Evolutionary conservation across 30 jellyfish, hydroid and myxozoan species (phyloP).

Genomic region (Pseudorhiza aurosa): DNA sequence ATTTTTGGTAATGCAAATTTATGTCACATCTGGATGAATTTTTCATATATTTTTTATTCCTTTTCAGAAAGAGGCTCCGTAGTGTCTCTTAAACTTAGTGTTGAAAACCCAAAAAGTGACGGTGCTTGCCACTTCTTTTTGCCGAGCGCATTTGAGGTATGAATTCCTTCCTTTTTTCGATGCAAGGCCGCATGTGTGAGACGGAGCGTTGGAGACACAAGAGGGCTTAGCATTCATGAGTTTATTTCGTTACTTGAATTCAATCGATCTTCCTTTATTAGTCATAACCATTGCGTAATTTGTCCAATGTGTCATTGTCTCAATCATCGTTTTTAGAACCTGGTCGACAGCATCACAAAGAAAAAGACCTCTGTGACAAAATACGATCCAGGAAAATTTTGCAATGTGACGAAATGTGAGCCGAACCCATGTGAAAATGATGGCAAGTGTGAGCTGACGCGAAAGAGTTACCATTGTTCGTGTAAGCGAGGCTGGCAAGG

Average conservation of each 20-base stretch:
- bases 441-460: conserved; percentile 81
- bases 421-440: conserved; percentile 84
- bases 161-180: background rate
- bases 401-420: conserved; percentile 82
- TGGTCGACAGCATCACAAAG: conserved; percentile 5
- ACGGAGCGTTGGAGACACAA: background rate
- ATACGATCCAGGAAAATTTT: conserved; percentile 32
- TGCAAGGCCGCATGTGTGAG: background rate
- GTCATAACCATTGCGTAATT: no score
- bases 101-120: conserved; percentile 49
- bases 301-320: background rate
- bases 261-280: no score
- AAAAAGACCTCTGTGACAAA: conserved; percentile 57
- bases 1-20: no score
- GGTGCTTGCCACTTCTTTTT: conserved; percentile 64
- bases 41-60: no score
- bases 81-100: conserved; percentile 16
- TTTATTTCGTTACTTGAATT: no score
- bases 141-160: conserved; percentile 69
- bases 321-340: background rate
- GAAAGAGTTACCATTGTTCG: conserved; percentile 70
- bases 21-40: no score
- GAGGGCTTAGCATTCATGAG: no score
- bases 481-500: conserved; percentile 90
- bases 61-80: conserved; percentile 40